phyloP scores from a whole-genome alignment of 2,888 invertebrate genomes.

The Drosophila hamatofila region DNA sequence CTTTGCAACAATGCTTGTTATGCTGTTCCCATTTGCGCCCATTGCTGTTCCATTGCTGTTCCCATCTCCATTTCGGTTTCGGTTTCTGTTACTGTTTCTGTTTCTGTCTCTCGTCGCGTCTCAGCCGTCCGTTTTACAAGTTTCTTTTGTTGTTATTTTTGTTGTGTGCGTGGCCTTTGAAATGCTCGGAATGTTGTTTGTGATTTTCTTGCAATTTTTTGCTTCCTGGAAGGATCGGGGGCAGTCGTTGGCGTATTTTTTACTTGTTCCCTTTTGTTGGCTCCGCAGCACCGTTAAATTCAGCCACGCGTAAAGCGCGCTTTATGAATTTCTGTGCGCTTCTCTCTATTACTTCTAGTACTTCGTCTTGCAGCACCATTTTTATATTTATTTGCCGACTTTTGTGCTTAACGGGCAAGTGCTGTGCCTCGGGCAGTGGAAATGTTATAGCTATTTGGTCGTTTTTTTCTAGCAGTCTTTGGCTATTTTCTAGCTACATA shows the following conservation, averaged over 20 bases:
- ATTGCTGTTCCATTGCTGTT: constrained; percentile 6
- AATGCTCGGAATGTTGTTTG: constrained; percentile 70
- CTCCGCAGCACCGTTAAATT: constrained; percentile 49
- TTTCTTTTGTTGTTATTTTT: constrained; percentile 17
- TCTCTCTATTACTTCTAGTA: constrained; percentile 62
- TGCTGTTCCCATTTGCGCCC: constrained; percentile 1
- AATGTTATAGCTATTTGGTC: background rate
- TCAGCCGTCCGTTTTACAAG: constrained; percentile 5
- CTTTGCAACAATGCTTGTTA: constrained; percentile 1
- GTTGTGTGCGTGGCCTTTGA: constrained; percentile 39
- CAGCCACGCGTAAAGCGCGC: constrained; percentile 71
- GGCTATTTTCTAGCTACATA: background rate
- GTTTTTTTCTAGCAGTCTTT: background rate
- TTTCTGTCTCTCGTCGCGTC: constrained; percentile 1
- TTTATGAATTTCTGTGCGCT: constrained; percentile 66
- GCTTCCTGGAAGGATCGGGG: background rate
- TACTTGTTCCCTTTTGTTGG: constrained; percentile 27
- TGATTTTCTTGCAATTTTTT: constrained; percentile 56
- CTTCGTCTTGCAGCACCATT: constrained; percentile 32
- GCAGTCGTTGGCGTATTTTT: constrained; percentile 13
- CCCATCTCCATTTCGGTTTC: constrained; percentile 1
- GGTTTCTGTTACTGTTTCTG: background rate
- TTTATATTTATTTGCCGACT: constrained; percentile 33
- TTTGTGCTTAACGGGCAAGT: constrained; percentile 26
- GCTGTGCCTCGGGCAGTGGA: background rate